These are phyloP conservation scores for Ptilonorhynchus violaceus DNA, from an alignment of 2,113 vertebrate species.

Conservation along the genomic window DNA sequence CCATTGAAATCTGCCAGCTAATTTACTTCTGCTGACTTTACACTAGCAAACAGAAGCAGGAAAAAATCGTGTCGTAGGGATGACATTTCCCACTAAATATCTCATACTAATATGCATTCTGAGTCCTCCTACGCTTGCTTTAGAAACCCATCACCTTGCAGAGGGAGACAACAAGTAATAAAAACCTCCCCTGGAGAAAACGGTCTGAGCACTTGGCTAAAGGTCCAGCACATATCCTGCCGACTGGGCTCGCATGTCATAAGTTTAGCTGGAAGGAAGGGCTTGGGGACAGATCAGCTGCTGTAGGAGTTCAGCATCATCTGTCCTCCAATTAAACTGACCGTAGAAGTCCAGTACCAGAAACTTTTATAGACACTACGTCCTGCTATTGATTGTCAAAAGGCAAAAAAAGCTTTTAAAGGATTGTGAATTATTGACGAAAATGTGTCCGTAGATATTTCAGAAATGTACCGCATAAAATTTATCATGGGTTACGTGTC, in stretches of 20 bases:
- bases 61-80: background rate
- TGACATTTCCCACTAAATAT: slow-evolving; percentile 38
- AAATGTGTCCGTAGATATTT: slow-evolving; percentile 56
- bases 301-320: background rate
- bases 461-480: slow-evolving; percentile 40
- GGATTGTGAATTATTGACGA: slow-evolving; percentile 64
- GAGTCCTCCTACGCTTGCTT: background rate
- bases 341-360: background rate
- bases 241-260: background rate
- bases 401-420: slow-evolving; percentile 46
- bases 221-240: background rate
- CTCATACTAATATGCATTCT: background rate
- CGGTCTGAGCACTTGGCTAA: background rate
- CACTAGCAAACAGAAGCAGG: slow-evolving; percentile 60
- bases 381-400: slow-evolving; percentile 45
- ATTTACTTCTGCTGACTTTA: slow-evolving; percentile 69
- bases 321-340: slow-evolving; percentile 36
- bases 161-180: background rate
- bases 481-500: slow-evolving; percentile 52
- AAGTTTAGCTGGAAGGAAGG: slow-evolving; percentile 20
- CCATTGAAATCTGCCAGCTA: slow-evolving; percentile 70
- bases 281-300: background rate
- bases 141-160: slow-evolving; percentile 31
- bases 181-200: background rate
- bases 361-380: background rate